Evolutionary conservation across 2,888 invertebrate genomes (phyloP), one percentile per base, ranked within the genome.

Genomic region (Chrysolina americana): DNA sequence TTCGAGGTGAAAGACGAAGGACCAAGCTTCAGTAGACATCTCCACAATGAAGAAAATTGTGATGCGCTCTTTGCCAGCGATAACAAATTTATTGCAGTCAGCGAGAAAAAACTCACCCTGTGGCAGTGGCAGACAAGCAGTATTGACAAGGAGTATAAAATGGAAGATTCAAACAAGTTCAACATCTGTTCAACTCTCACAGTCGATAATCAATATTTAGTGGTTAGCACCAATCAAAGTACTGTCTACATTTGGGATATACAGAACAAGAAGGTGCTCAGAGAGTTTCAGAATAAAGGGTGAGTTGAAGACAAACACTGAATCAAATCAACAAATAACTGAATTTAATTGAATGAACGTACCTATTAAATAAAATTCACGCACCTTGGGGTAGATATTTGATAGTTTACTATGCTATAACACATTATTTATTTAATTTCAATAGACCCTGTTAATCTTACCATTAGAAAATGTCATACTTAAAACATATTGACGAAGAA

Each of bases 231-330:
- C 65, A 86, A 87, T 5, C 85, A 86, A 72, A 86, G 87, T 63
- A 86, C 83, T n/a, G 85, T 90, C 41, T 86, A 85, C 59, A 86
- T 90, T 71, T 89, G 87, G 85, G 83, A 88, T 74, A 80, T 87
- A 21, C 81, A 76, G 41, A 70, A 77, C 47, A 59, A 69, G 44
- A 73, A 70, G 19, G 62, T 80, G 41, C 21, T 81, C 13, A 74
- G 75, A 59, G 76, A 78, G 36, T 79, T 80, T 65, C 65, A 74
- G 63, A 80, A 79, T 59, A 82, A 80, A 78, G 85, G 86, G 85
- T 85, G 79, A 79, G 83, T 9, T 53, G 5, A 9, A 15, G 36
- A 59, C 15, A 36, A 8, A 36, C 13, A 23, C 19, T 17, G 5
- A 50, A 17, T n/a, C 19, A 15, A 50, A 5, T 11, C 13, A 59